phyloP scores from a whole-genome alignment of 2,888 invertebrate species.

The Synanthedon tipuliformis region DNA sequence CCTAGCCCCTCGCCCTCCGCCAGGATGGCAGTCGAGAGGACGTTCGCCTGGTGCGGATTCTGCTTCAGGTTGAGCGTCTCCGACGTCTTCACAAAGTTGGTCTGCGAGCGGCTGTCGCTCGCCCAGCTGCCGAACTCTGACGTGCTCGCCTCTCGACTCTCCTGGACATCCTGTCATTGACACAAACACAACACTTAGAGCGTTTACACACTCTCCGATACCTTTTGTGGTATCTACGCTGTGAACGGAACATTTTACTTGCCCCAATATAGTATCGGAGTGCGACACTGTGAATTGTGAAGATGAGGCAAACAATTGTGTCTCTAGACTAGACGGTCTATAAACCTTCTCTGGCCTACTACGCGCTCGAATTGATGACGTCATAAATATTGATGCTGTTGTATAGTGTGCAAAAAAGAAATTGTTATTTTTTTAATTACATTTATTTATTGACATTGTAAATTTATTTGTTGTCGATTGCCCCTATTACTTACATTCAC shows the following conservation, averaged over 20 bases:
- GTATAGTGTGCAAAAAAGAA: too few species aligned
- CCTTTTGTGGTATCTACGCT: neutral
- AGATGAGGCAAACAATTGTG: too few species aligned
- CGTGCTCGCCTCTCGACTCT: conserved; percentile 21
- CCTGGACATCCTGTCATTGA: conserved; percentile 26
- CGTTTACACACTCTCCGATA: neutral
- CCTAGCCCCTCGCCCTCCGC: conserved; percentile 74
- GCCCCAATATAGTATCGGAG: too few species aligned
- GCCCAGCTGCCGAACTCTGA: conserved; percentile 58
- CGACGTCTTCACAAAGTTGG: conserved; percentile 62
- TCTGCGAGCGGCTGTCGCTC: conserved; percentile 54
- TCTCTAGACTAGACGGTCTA: too few species aligned
- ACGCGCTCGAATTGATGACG: too few species aligned
- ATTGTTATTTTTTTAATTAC: too few species aligned
- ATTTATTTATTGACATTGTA: too few species aligned
- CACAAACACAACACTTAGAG: conserved; percentile 3
- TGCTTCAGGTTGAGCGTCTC: conserved; percentile 52
- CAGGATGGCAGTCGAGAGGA: conserved; percentile 68
- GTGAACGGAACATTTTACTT: neutral
- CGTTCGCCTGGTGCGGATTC: conserved; percentile 59
- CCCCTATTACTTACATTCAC: too few species aligned
- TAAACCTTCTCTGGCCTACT: too few species aligned
- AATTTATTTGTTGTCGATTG: too few species aligned
- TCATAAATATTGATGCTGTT: too few species aligned
- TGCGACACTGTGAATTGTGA: too few species aligned